A percentile compares a stretch with the other conserved stretches of the same genome.
Evolutionary conservation across 1,140 invertebrate species (phyloP).

Genomic region (Caligus rogercresseyi): DNA sequence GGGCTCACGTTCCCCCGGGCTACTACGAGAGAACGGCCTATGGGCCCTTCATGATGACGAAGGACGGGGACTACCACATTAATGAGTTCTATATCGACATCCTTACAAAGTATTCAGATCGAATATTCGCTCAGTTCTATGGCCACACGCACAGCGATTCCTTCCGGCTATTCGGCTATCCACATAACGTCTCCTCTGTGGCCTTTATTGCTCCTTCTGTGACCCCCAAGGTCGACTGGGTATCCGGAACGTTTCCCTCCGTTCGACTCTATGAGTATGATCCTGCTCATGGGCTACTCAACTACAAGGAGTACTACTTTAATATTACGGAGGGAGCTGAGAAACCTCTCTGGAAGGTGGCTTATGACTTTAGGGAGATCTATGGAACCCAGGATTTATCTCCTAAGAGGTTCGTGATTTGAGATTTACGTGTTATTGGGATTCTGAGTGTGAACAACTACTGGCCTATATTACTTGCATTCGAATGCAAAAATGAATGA

Average conservation of each 20-base stretch:
- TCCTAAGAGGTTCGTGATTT: not conserved
- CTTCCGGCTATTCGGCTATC: not conserved
- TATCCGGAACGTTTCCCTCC: not conserved
- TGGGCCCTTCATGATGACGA: not conserved
- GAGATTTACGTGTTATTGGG: too few species aligned
- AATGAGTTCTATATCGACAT: conserved; percentile 2
- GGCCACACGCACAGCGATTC: conserved; percentile 6
- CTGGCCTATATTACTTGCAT: not conserved
- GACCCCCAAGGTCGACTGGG: not conserved
- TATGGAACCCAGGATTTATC: not conserved
- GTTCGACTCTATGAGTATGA: not conserved
- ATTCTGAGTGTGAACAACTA: too few species aligned
- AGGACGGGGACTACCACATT: not conserved
- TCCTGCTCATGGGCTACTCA: not conserved
- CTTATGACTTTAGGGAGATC: not conserved
- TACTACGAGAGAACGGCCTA: not conserved
- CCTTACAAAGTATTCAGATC: not conserved
- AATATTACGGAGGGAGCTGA: not conserved
- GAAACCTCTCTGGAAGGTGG: too few species aligned
- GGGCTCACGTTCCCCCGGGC: conserved; percentile 5
- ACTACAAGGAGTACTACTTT: not conserved
- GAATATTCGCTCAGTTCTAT: not conserved
- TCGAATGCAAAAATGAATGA: not conserved
- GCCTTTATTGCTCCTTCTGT: conserved; percentile 7
- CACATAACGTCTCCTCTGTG: not conserved